phyloP scores from a whole-genome alignment of 2,113 vertebrate genomes.

The Ceyx margarethae region DNA sequence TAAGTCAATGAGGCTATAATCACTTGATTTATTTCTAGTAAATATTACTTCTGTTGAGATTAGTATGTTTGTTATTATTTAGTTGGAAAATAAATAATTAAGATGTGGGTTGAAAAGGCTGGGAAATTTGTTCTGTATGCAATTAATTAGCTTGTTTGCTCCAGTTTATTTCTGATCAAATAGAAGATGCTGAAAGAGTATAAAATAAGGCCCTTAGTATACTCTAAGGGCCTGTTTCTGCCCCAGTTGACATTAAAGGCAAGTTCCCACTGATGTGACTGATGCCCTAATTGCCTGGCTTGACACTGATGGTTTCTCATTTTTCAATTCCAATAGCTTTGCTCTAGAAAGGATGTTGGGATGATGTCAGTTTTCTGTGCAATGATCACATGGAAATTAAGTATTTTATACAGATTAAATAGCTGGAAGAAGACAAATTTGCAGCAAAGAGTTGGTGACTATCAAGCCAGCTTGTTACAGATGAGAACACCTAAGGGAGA shows the following conservation, averaged over 20 bases:
- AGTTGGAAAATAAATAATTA: conserved; percentile 69
- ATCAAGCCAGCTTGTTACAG: neutral
- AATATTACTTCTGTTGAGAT: conserved; percentile 23
- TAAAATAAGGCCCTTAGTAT: conserved; percentile 27
- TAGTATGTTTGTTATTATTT: conserved; percentile 14
- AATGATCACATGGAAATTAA: neutral
- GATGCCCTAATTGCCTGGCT: conserved; percentile 18
- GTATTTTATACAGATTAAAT: neutral
- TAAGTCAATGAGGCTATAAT: conserved; percentile 6
- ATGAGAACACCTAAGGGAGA: neutral
- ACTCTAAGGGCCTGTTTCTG: conserved; percentile 45
- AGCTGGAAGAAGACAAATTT: neutral
- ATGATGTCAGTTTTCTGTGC: neutral
- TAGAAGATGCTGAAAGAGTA: conserved; percentile 15
- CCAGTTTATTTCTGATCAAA: conserved; percentile 60
- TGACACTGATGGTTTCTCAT: conserved; percentile 57
- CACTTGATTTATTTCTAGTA: conserved; percentile 48
- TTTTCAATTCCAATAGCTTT: conserved; percentile 40
- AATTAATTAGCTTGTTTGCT: conserved; percentile 65
- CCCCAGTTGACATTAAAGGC: conserved; percentile 18
- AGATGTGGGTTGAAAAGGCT: conserved; percentile 43
- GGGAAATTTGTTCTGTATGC: conserved; percentile 35
- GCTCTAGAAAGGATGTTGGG: conserved; percentile 33
- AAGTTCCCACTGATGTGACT: conserved; percentile 12
- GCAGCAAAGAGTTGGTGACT: neutral